Conservation (phyloP, 2,797 vertebrate species). For the Chiloscyllium punctatum region DNA sequence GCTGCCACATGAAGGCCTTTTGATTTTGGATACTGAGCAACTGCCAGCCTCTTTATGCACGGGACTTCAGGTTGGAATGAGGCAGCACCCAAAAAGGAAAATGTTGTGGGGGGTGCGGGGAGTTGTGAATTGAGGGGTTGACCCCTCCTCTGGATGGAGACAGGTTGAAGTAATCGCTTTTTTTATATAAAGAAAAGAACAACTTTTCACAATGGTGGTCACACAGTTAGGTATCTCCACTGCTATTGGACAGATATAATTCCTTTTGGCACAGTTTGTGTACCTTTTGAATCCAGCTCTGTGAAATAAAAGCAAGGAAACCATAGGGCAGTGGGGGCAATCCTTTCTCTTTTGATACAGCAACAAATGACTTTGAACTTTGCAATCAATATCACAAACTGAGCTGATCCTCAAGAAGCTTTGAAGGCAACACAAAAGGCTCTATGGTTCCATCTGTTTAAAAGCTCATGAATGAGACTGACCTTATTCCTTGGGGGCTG, state of each 20-base stretch:
- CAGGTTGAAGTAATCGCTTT: not conserved
- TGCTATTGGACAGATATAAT: too few relatives aligned
- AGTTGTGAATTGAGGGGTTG: not conserved
- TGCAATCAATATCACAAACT: not conserved
- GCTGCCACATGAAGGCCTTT: not conserved
- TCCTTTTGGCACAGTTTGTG: not conserved
- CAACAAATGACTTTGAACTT: slow-evolving; percentile 12
- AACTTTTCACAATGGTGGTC: not conserved
- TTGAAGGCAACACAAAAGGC: not conserved
- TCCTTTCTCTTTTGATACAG: too few relatives aligned
- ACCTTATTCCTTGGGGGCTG: not conserved
- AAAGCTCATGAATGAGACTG: not conserved
- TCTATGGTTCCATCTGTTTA: not conserved
- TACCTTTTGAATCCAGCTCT: not conserved
- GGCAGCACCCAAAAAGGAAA: not conserved
- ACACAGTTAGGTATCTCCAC: not conserved
- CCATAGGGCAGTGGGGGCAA: not conserved
- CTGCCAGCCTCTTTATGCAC: too few relatives aligned
- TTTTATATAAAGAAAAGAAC: not conserved
- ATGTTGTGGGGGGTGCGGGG: too few relatives aligned
- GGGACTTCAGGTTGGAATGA: too few relatives aligned
- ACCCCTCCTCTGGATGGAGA: not conserved
- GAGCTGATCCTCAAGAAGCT: not conserved
- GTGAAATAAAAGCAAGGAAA: not conserved
- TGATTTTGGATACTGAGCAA: too few relatives aligned